A percentile compares a stretch with the other conserved stretches of the same genome.
Evolutionary conservation across 2,797 vertebrate species (phyloP).

Genomic region (Sylvilagus floridanus): DNA sequence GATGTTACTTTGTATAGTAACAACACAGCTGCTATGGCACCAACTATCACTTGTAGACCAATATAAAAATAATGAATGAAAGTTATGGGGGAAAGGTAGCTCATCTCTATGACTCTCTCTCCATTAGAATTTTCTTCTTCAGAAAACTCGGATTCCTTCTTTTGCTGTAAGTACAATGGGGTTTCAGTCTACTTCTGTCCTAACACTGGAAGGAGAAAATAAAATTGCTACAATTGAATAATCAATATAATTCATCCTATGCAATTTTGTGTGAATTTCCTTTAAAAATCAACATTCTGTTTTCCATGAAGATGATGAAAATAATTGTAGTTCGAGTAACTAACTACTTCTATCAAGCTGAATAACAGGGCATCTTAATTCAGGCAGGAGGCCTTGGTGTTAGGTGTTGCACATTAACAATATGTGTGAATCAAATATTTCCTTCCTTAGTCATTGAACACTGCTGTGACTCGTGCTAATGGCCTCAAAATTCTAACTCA

Average conservation of each 20-base stretch:
- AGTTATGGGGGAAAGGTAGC: not conserved
- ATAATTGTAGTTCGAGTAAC: too few species aligned
- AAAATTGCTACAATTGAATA: not conserved
- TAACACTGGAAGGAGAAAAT: not conserved
- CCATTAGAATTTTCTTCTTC: not conserved
- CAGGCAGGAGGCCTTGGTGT: too few species aligned
- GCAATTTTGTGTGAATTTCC: too few species aligned
- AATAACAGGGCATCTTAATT: too few species aligned
- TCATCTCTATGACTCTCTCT: not conserved
- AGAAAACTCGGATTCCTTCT: not conserved
- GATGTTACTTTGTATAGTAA: not conserved
- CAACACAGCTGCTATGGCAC: not conserved
- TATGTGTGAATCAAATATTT: too few species aligned
- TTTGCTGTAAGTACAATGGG: not conserved
- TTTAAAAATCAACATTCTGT: too few species aligned
- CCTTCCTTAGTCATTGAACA: too few species aligned
- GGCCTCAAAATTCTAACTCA: too few species aligned
- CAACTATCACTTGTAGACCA: not conserved
- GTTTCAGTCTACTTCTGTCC: not conserved
- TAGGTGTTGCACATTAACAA: too few species aligned
- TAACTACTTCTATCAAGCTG: too few species aligned
- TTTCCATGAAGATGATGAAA: too few species aligned
- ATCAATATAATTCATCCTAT: not conserved
- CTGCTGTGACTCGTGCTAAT: too few species aligned
- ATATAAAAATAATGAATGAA: not conserved